Evolutionary conservation across 2,888 invertebrate genomes (phyloP).

Genomic region (Onchidella celtica): DNA sequence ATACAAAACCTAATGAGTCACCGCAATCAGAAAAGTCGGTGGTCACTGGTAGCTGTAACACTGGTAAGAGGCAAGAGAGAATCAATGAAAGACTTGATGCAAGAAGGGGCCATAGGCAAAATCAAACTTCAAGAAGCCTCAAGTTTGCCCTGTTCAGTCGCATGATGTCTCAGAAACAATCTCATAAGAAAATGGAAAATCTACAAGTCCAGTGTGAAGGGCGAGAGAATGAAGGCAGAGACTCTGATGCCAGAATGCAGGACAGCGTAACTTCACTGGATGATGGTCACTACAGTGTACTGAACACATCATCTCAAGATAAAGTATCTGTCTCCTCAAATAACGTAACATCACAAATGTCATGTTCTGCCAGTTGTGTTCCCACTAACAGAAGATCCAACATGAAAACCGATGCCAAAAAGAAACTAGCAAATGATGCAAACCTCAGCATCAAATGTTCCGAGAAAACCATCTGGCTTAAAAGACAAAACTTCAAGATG

Average conservation of each 20-base stretch:
- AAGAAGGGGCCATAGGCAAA: too few species aligned
- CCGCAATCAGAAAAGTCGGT: background rate
- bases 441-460: background rate
- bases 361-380: background rate
- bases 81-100: too few species aligned
- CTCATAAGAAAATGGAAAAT: background rate
- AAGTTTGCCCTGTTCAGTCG: background rate
- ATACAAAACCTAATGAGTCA: background rate
- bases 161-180: background rate
- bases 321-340: background rate
- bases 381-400: background rate
- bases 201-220: background rate
- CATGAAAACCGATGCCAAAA: background rate
- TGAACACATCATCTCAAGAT: background rate
- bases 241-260: background rate
- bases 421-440: background rate
- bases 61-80: too few species aligned
- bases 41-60: background rate
- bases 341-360: background rate
- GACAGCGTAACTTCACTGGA: slow-evolving; percentile 14
- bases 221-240: background rate
- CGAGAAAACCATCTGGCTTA: background rate
- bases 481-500: background rate
- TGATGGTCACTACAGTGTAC: slow-evolving; percentile 23
- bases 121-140: background rate